Conservation (phyloP, 2,797 vertebrate genomes). For the Rhinoraja longicauda region DNA sequence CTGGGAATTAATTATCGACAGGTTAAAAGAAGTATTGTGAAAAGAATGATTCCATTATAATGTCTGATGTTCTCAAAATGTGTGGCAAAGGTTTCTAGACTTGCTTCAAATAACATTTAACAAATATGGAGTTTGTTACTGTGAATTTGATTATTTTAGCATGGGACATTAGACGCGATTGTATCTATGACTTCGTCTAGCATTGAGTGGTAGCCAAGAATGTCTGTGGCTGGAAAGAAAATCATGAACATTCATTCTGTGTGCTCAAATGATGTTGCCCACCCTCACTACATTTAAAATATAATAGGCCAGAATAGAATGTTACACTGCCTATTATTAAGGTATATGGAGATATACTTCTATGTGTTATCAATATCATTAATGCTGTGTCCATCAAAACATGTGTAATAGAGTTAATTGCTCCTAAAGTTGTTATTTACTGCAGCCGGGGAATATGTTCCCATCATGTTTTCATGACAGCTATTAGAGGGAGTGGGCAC, state of each 20-base stretch:
- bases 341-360: neutral
- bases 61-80: neutral
- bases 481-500: neutral
- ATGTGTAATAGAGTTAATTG: too few relatives aligned
- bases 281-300: neutral
- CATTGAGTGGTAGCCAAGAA: neutral
- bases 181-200: neutral
- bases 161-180: neutral
- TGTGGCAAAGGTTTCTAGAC: too few relatives aligned
- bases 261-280: neutral
- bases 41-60: neutral
- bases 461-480: neutral
- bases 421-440: neutral
- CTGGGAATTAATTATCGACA: neutral
- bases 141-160: neutral
- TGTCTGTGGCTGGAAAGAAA: neutral
- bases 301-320: neutral
- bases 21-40: neutral
- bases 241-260: neutral
- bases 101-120: neutral
- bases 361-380: neutral
- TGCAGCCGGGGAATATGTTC: neutral
- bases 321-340: neutral
- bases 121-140: neutral
- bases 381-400: neutral